Base-by-base conservation (phyloP, 23 tunicate species). In the Ciona savignyi region DNA sequence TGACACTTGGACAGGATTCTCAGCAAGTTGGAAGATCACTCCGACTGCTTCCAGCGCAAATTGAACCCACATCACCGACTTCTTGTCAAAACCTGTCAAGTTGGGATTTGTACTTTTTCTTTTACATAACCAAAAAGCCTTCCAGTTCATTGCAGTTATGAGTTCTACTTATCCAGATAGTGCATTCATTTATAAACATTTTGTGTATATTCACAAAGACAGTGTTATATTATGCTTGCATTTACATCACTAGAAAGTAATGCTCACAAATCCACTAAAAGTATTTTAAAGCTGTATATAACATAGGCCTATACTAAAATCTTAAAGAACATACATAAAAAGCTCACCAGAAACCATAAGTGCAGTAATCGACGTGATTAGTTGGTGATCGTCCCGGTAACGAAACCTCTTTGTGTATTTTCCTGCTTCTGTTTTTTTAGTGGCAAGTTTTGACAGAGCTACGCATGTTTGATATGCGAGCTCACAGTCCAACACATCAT, bases 31-130 rank as follows among this genome's bases (percentile, higher is more conserved):
- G 65, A 85, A 83, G 51, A 90, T 64, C 20, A 75, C 61, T 23
- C 73, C 63, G 0, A 76, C 19, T 3, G 90, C 90, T 70, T 84
- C 68, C 25, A 68, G 30, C 1, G 86, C 77, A 63, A 84, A 90
- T 4, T 70, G 63, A 23, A 78, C 70, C 85, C 86, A 90, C 31
- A 67, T 74, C 25, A 63, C 61, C 11, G 86, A 79, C 9, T 74
- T 31, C 60, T 69, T 67, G 23, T 51, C 34, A 74, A 84, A 90
- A 23, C 97, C 97, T 81, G n/a, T n/a, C n/a, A n/a, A n/a, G n/a
- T n/a, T n/a, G n/a, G n/a, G n/a, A n/a, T n/a, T n/a, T n/a, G n/a
- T n/a, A n/a, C n/a, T n/a, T n/a, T n/a, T n/a, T n/a, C n/a, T n/a
- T n/a, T n/a, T n/a, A n/a, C n/a, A n/a, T n/a, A n/a, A n/a, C n/a